Conservation (phyloP, 2,888 invertebrate species). For the Clitarchus hookeri region DNA sequence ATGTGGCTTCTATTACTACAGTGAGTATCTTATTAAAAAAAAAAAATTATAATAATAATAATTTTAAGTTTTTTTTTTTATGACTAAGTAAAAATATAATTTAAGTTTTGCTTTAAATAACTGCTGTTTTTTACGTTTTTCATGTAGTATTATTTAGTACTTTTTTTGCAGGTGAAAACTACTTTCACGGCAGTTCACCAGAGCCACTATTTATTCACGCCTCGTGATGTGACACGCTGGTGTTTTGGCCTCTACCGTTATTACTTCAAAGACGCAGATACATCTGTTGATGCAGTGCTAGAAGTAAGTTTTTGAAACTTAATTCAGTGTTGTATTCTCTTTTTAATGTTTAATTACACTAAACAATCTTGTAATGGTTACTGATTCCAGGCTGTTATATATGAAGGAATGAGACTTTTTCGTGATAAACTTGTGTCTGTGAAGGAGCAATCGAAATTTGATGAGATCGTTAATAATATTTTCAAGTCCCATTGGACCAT, state of each 20-base stretch:
- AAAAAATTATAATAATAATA: too few species aligned
- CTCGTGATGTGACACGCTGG: conserved; percentile 75
- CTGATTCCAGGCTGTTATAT: conserved; percentile 64
- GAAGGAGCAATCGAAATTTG: conserved; percentile 69
- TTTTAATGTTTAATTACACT: background rate
- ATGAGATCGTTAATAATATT: conserved; percentile 63
- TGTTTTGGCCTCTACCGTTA: conserved; percentile 70
- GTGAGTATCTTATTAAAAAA: too few species aligned
- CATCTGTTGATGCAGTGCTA: conserved; percentile 48
- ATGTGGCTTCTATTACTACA: too few species aligned
- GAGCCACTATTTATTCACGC: conserved; percentile 75
- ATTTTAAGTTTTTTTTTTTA: too few species aligned
- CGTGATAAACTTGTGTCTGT: conserved; percentile 67
- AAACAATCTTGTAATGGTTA: background rate
- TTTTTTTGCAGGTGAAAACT: conserved; percentile 52
- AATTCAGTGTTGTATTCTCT: too few species aligned
- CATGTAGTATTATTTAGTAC: background rate
- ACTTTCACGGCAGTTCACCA: conserved; percentile 61
- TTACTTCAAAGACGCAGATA: conserved; percentile 31
- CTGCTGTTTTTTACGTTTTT: background rate
- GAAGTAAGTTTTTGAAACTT: conserved; percentile 42
- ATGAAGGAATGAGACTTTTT: conserved; percentile 78
- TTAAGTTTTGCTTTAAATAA: background rate
- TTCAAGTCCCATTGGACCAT: conserved; percentile 53
- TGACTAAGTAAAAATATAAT: too few species aligned